Conservation (phyloP, 2,113 vertebrate genomes). For the Origma solitaria region DNA sequence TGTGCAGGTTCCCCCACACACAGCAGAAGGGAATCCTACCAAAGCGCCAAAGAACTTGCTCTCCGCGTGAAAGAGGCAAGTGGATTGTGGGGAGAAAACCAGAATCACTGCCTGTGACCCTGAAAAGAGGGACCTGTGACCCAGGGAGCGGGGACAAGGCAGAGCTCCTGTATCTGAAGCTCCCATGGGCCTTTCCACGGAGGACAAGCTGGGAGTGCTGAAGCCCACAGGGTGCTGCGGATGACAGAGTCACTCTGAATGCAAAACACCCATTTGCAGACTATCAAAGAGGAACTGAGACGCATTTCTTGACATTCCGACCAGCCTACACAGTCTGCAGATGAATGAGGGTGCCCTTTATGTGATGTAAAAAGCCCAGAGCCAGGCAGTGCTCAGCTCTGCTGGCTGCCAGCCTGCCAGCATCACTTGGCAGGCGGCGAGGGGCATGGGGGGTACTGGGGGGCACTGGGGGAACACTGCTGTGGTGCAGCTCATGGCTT, state of each 20-base stretch:
- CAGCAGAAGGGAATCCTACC: not conserved
- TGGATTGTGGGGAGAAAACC: not conserved
- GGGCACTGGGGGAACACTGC: not conserved
- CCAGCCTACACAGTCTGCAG: constrained; percentile 50
- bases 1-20: not conserved
- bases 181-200: not conserved
- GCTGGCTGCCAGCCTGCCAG: constrained; percentile 1
- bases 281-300: constrained; percentile 22
- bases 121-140: not conserved
- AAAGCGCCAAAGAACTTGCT: not conserved
- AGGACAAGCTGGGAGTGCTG: not conserved
- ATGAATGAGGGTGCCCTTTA: constrained; percentile 47
- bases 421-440: not conserved
- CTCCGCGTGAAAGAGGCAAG: not conserved
- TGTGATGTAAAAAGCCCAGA: not conserved
- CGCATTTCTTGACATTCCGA: constrained; percentile 7
- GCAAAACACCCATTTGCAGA: not conserved
- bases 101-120: not conserved
- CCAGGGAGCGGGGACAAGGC: not conserved
- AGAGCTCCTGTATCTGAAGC: not conserved
- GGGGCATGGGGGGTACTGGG: not conserved
- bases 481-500: not conserved
- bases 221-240: not conserved
- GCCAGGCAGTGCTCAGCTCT: constrained; percentile 9
- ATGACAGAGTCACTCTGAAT: not conserved